A percentile compares a stretch with the other conserved stretches of the same genome.
phyloP scores from a whole-genome alignment of 2,113 vertebrate species.

The Xenopus tropicalis region UCB_Xtro_10.0 CM004446.2:21658001-21658500 shows the following conservation, averaged over 20 bases:
- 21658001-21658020: constrained; percentile 40
- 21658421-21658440: too few species aligned
- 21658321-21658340: too few species aligned
- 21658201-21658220: neutral
- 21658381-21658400: too few species aligned
- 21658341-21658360: too few species aligned
- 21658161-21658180: constrained; percentile 1
- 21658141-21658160: constrained; percentile 7
- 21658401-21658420: too few species aligned
- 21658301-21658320: too few species aligned
- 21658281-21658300: too few species aligned
- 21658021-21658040: constrained; percentile 45
- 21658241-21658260: neutral
- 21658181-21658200: neutral
- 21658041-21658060: constrained; percentile 36
- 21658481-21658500: too few species aligned
- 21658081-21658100: constrained; percentile 16
- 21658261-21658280: too few species aligned
- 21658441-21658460: too few species aligned
- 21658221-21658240: neutral
- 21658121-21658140: constrained; percentile 18
- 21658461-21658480: too few species aligned
- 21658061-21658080: constrained; percentile 31
- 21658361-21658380: too few species aligned
- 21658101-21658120: constrained; percentile 13